These are phyloP conservation scores for Ennomos fuscantarius DNA, from an alignment of 2,888 invertebrate species.

Conservation along the genomic window DNA sequence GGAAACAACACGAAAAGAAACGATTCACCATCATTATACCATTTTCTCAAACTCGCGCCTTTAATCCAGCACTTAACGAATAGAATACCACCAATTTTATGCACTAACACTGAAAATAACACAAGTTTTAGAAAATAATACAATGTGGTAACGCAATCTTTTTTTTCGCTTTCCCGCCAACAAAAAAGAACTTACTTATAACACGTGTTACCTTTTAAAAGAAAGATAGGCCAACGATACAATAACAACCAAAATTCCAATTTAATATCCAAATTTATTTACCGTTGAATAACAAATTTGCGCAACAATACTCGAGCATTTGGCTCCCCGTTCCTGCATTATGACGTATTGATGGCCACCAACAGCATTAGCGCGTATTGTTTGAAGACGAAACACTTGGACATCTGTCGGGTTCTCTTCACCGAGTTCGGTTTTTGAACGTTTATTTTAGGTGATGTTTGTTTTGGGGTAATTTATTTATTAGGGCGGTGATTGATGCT, in stretches of 20 bases:
- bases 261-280: conserved; percentile 27
- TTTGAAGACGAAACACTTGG: conserved; percentile 53
- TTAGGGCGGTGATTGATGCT: conserved; percentile 28
- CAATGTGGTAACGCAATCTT: too few relatives aligned
- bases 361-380: conserved; percentile 75
- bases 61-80: too few relatives aligned
- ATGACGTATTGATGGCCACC: conserved; percentile 66
- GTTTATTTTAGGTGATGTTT: conserved; percentile 54
- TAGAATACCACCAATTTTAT: too few relatives aligned
- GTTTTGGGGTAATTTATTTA: conserved; percentile 30
- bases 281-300: conserved; percentile 47
- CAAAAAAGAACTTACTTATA: too few relatives aligned
- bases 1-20: too few relatives aligned
- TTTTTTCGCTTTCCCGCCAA: too few relatives aligned
- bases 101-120: too few relatives aligned
- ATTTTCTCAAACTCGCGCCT: too few relatives aligned
- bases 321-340: conserved; percentile 59
- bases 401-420: conserved; percentile 72
- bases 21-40: too few relatives aligned
- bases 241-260: conserved; percentile 1
- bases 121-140: too few relatives aligned
- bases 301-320: conserved; percentile 63
- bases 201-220: too few relatives aligned
- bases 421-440: conserved; percentile 48
- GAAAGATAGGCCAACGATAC: too few relatives aligned